Conservation (phyloP, 2,888 invertebrate species). For the Drosophila acutilabella region DNA sequence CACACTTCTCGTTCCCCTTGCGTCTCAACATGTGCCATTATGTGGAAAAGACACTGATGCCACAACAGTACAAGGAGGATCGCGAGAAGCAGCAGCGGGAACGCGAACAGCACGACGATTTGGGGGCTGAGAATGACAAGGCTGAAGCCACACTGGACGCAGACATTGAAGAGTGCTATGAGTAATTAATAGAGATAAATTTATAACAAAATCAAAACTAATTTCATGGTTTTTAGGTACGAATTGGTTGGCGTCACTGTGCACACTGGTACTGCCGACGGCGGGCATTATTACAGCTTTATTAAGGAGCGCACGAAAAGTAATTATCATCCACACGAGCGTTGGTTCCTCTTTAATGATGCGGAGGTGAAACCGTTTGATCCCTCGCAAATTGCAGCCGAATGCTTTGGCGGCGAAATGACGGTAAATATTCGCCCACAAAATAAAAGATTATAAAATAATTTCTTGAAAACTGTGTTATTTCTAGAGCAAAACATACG, state of each 20-base stretch:
- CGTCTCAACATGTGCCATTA: conserved; percentile 97
- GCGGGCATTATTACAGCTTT: conserved; percentile 98
- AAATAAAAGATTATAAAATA: background rate
- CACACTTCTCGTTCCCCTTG: conserved; percentile 98
- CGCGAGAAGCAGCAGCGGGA: conserved; percentile 86
- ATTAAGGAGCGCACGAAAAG: conserved; percentile 92
- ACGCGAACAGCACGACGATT: conserved; percentile 67
- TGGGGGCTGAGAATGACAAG: conserved; percentile 65
- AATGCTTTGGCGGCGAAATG: conserved; percentile 99
- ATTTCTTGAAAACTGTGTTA: background rate
- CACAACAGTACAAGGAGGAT: conserved; percentile 93
- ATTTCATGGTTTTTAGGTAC: conserved; percentile 85
- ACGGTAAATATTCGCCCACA: conserved; percentile 87
- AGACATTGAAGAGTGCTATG: conserved; percentile 90
- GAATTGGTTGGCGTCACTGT: conserved; percentile 97
- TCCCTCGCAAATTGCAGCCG: conserved; percentile 96
- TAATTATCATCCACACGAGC: conserved; percentile 89
- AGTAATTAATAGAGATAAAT: conserved; percentile 86
- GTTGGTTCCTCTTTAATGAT: conserved; percentile 97
- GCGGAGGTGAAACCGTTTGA: conserved; percentile 98
- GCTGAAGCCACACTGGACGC: conserved; percentile 80
- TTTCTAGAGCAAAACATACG: conserved; percentile 95
- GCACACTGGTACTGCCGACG: conserved; percentile 99
- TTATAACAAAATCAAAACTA: background rate
- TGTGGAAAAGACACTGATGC: conserved; percentile 96